Conservation (phyloP, 2,797 vertebrate genomes). For the Amblyopsis hoosieri region DNA sequence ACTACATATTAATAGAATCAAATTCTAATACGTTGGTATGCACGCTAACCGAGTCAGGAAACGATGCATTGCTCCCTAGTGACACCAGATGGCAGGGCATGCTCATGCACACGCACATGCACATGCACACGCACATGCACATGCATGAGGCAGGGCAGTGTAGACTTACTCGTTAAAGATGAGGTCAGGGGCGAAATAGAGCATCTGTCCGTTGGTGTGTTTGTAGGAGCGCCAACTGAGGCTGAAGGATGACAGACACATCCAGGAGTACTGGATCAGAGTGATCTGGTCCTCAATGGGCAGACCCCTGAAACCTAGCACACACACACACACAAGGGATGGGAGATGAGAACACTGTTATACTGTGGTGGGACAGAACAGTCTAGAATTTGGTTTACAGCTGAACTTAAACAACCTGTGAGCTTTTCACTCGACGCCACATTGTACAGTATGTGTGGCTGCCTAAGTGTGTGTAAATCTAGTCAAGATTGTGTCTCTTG, state of each 20-base stretch:
- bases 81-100: no score
- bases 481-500: not conserved
- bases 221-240: constrained; percentile 99
- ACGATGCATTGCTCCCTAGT: not conserved
- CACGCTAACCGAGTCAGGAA: no score
- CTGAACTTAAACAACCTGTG: no score
- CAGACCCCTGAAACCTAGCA: constrained; percentile 92
- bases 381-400: no score
- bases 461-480: no score
- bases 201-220: constrained; percentile 97
- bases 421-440: no score
- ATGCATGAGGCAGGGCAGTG: constrained; percentile 14
- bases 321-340: constrained; percentile 13
- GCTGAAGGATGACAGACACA: constrained; percentile 98
- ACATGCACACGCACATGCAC: not conserved
- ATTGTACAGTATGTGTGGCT: no score
- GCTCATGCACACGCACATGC: not conserved
- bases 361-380: no score
- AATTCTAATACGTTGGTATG: no score
- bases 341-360: not conserved
- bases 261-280: constrained; percentile 99
- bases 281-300: constrained; percentile 99
- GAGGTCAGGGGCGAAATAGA: constrained; percentile 98
- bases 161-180: constrained; percentile 96
- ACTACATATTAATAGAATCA: no score